Percentiles rank a stretch among this genome's conserved stretches.
Evolutionary conservation across 2,888 invertebrate species (phyloP).

Genomic region (Synanthedon tipuliformis): DNA sequence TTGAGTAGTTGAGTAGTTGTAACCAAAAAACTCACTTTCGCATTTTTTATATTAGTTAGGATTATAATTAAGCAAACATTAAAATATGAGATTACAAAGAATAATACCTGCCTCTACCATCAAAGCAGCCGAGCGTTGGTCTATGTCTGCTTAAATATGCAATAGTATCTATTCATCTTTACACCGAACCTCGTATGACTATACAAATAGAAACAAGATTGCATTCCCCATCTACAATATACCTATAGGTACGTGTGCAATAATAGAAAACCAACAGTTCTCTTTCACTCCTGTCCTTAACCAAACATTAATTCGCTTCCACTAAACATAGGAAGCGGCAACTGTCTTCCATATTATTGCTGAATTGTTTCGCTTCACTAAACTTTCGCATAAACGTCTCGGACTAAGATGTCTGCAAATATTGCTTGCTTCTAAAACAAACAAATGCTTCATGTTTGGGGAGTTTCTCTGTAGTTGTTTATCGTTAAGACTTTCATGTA

Average conservation of each 20-base stretch:
- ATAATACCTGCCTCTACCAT: too few species aligned
- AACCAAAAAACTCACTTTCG: too few species aligned
- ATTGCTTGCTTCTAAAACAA: constrained; percentile 2
- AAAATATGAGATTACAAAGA: too few species aligned
- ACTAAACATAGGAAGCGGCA: background rate
- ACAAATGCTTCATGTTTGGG: background rate
- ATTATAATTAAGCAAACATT: too few species aligned
- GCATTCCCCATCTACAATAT: background rate
- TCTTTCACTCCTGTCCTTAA: background rate
- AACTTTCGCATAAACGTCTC: constrained; percentile 2
- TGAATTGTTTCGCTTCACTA: background rate
- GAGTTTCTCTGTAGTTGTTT: background rate
- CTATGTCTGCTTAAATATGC: too few species aligned
- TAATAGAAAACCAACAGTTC: background rate
- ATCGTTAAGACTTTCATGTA: too few species aligned
- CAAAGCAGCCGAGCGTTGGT: too few species aligned
- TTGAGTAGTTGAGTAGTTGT: too few species aligned
- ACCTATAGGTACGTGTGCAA: background rate
- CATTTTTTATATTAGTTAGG: too few species aligned
- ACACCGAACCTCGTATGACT: too few species aligned
- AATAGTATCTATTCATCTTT: too few species aligned
- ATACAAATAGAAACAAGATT: too few species aligned
- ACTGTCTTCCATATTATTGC: background rate
- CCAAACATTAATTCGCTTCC: background rate
- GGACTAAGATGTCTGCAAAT: constrained; percentile 9